Evolutionary conservation across 2,797 vertebrate species (phyloP), one percentile per base, ranked within the genome.

Genomic region (Esox lucius): DNA sequence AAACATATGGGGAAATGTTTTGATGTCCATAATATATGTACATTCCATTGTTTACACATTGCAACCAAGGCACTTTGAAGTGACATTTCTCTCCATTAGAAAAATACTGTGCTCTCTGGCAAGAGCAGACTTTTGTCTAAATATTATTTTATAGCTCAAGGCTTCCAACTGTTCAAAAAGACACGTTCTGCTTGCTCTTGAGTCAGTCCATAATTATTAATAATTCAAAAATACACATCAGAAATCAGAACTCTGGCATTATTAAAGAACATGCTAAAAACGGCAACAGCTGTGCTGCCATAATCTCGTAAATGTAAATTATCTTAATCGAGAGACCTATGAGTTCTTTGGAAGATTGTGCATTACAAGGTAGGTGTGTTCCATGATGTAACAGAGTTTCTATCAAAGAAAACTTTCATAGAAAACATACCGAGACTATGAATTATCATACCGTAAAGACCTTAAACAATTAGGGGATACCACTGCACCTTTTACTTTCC

Each of bases 51-150:
- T 48, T 62, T 68, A 31, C 49, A 67, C 22, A 33, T 66, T 74
- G 70, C 73, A 81, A 81, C 74, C 73, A 78, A 78, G 49, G 61
- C 56, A 76, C 75, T 72, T 66, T 76, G 48, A 11, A 64, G 65
- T 69, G 77, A 78, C 67, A 82, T 81, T 78, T 73, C 51, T n/a
- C 59, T 79, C 56, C 28, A 13, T 42, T 33, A 48, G 51, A 71
- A 75, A 65, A 78, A n/a, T 4, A 22, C 31, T 78, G 15, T 33
- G 33, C 35, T 69, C 68, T 81, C 66, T 62, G 46, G 6, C 64
- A 48, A 61, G 48, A 26, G 15, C 24, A 73, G 77, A 66, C 70
- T 68, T 62, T 70, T 56, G 12, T 71, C 71, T 70, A 80, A 73
- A 53, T 68, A 15, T 71, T 26, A 73, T 66, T 24, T 46, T 49